Percentiles rank a stretch among this genome's conserved stretches.
Conservation (phyloP, 2,888 invertebrate genomes). For the Sarcophaga carnaria region DNA sequence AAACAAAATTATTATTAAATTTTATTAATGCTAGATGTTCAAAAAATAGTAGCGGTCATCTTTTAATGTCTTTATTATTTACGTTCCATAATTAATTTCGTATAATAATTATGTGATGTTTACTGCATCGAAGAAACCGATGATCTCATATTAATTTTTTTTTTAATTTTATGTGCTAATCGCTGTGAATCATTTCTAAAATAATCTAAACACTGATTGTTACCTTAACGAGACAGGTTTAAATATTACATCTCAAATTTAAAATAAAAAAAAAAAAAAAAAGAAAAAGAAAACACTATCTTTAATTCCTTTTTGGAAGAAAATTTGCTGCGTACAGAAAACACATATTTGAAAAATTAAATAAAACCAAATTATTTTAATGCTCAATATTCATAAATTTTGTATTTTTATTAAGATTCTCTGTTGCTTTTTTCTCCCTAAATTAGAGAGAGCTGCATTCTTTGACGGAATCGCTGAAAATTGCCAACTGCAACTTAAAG, state of each 20-base stretch:
- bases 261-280: too few species aligned
- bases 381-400: not conserved
- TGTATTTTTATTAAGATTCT: not conserved
- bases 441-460: not conserved
- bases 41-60: not conserved
- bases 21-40: too few species aligned
- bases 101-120: not conserved
- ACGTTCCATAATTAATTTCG: not conserved
- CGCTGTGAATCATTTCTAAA: not conserved
- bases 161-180: not conserved
- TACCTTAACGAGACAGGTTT: not conserved
- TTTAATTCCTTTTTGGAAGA: not conserved
- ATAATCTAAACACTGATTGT: not conserved
- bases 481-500: constrained; percentile 9
- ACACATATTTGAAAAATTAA: not conserved
- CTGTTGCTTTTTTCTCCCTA: not conserved
- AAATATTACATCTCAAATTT: not conserved
- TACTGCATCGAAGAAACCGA: not conserved
- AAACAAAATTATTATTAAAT: too few species aligned
- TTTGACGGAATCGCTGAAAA: not conserved
- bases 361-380: not conserved
- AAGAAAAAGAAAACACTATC: not conserved
- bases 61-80: not conserved
- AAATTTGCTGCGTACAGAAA: too few species aligned
- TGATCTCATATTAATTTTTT: not conserved